Conservation (phyloP, 2,888 invertebrate species). For the Caprella mutica region DNA sequence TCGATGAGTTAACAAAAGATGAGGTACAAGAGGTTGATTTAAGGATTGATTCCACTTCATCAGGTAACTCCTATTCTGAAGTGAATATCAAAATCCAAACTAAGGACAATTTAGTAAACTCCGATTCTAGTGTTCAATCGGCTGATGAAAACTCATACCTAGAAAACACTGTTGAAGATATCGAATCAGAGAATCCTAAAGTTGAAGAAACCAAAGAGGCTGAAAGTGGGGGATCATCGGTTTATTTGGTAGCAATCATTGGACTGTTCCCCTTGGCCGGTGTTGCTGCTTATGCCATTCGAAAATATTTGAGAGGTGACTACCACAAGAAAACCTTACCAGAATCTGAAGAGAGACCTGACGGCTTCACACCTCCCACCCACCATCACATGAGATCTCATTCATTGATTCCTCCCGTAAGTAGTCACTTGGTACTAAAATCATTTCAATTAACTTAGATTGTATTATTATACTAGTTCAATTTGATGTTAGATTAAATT, state of each 20-base stretch:
- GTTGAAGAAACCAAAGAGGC: not conserved
- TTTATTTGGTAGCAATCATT: slow-evolving; percentile 26
- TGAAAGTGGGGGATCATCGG: slow-evolving; percentile 6
- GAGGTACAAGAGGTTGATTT: no score
- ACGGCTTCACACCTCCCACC: slow-evolving; percentile 25
- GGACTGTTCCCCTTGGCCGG: slow-evolving; percentile 26
- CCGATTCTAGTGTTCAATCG: not conserved
- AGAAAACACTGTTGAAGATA: not conserved
- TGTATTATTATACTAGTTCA: not conserved
- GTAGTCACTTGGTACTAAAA: not conserved
- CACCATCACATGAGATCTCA: slow-evolving; percentile 15
- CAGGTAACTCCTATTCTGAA: no score
- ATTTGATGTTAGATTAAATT: not conserved
- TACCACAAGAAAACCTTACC: slow-evolving; percentile 27
- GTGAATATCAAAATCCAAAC: not conserved
- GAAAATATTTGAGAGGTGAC: slow-evolving; percentile 15
- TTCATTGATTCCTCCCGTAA: not conserved
- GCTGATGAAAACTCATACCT: no score
- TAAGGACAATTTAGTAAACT: not conserved
- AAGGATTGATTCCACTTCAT: no score
- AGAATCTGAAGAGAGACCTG: slow-evolving; percentile 28
- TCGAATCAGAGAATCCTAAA: not conserved
- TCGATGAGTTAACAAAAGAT: not conserved
- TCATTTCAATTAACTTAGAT: not conserved
- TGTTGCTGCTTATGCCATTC: slow-evolving; percentile 19